Percentiles rank a stretch among this genome's conserved stretches.
These are phyloP conservation scores for Oncorhynchus clarkii DNA, from an alignment of 2,113 vertebrate genomes.

Conservation along the genomic window DNA sequence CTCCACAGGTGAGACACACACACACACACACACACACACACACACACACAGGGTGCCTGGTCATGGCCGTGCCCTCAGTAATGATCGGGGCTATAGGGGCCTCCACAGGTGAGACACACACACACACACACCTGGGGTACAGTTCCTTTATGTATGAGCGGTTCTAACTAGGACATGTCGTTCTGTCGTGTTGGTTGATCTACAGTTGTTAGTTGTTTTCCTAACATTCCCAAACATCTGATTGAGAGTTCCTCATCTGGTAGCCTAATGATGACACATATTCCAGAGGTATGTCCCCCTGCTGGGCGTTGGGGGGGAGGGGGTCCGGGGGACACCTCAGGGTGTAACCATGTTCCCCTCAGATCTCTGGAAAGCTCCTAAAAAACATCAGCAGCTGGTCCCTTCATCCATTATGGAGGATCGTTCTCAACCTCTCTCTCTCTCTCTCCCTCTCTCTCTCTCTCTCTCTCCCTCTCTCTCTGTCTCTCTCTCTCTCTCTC, in stretches of 20 bases:
- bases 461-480: slow-evolving; percentile 51
- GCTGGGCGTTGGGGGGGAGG: neutral
- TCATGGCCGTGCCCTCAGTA: too few relatives aligned
- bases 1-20: slow-evolving; percentile 84
- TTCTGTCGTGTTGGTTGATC: neutral
- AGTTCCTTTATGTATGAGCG: too few relatives aligned
- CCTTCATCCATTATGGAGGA: slow-evolving; percentile 76
- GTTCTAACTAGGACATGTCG: neutral
- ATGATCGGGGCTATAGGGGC: too few relatives aligned
- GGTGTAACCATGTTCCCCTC: slow-evolving; percentile 53
- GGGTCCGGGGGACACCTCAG: slow-evolving; percentile 14
- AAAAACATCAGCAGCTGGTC: slow-evolving; percentile 80
- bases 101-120: too few relatives aligned
- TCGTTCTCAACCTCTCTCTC: neutral
- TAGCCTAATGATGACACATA: neutral
- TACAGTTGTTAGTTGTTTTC: neutral
- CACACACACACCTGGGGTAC: neutral
- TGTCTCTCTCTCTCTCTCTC: slow-evolving; percentile 21
- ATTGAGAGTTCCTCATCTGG: neutral
- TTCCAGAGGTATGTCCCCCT: slow-evolving; percentile 8
- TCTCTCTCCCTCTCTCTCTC: too few relatives aligned
- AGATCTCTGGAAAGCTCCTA: slow-evolving; percentile 62
- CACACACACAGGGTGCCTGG: too few relatives aligned
- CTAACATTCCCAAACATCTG: neutral
- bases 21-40: too few relatives aligned